These are phyloP conservation scores for Troides aeacus DNA, from an alignment of 2,888 invertebrate species.

Conservation along the genomic window DNA sequence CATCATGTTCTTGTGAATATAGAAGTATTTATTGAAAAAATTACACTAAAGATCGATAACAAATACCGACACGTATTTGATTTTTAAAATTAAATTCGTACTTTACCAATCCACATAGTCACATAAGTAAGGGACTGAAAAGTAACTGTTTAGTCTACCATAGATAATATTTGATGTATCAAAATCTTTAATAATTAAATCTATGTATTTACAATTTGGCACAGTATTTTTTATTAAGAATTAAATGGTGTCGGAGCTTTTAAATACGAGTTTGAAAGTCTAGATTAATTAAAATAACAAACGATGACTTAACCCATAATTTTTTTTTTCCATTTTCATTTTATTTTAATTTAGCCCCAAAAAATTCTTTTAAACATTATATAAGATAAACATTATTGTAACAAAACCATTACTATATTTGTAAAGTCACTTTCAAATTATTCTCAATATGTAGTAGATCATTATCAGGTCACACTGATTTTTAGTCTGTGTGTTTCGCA, in stretches of 20 bases:
- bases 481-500: conserved; percentile 45
- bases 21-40: background rate
- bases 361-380: no score
- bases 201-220: no score
- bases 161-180: background rate
- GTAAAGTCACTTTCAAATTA: no score
- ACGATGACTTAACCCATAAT: no score
- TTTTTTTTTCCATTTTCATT: no score
- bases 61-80: background rate
- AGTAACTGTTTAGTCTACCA: background rate
- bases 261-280: no score
- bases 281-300: no score
- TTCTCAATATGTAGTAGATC: background rate
- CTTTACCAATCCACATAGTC: background rate
- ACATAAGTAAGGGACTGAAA: background rate
- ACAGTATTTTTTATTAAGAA: no score
- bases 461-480: conserved; percentile 11
- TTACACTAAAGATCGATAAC: background rate
- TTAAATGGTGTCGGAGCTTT: no score
- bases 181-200: background rate
- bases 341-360: no score
- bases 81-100: background rate
- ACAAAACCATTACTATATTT: no score
- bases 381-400: no score
- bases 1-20: background rate